Evolutionary conservation across 2,888 invertebrate genomes (phyloP).

Genomic region (Axea sp.): DNA sequence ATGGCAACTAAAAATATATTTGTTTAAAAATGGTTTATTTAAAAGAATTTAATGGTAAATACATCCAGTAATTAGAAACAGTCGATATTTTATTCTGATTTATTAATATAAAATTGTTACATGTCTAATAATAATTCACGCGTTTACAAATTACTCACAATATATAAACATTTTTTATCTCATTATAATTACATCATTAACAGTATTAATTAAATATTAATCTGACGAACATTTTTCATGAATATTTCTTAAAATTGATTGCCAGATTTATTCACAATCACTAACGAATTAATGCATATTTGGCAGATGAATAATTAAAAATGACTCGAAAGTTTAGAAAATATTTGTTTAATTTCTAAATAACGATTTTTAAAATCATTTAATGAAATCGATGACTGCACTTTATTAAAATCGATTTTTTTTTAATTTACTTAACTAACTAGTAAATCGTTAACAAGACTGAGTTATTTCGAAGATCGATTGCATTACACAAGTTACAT

Average conservation of each 20-base stretch:
- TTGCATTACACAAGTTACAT: constrained; percentile 24
- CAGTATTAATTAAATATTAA: constrained; percentile 2
- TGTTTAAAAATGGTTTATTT: too few relatives aligned
- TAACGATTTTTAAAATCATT: background rate
- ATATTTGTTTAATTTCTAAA: background rate
- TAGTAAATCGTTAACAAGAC: background rate
- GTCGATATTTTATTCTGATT: constrained; percentile 18
- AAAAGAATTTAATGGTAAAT: too few relatives aligned
- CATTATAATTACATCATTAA: constrained; percentile 9
- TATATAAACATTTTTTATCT: constrained; percentile 12
- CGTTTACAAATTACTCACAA: constrained; percentile 20
- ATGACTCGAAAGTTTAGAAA: background rate
- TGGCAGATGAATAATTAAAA: background rate
- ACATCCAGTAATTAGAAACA: too few relatives aligned
- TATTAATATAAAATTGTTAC: constrained; percentile 40
- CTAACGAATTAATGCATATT: background rate
- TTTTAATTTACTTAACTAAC: background rate
- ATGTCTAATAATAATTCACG: constrained; percentile 35
- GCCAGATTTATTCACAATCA: background rate
- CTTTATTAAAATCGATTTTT: background rate
- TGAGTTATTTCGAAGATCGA: background rate
- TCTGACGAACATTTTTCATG: background rate
- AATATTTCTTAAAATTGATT: background rate
- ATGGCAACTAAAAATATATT: too few relatives aligned
- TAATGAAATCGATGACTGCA: background rate